A percentile compares a stretch with the other conserved stretches of the same genome.
Conservation (phyloP, 2,797 vertebrate species). For the Cryptoprocta ferox region DNA sequence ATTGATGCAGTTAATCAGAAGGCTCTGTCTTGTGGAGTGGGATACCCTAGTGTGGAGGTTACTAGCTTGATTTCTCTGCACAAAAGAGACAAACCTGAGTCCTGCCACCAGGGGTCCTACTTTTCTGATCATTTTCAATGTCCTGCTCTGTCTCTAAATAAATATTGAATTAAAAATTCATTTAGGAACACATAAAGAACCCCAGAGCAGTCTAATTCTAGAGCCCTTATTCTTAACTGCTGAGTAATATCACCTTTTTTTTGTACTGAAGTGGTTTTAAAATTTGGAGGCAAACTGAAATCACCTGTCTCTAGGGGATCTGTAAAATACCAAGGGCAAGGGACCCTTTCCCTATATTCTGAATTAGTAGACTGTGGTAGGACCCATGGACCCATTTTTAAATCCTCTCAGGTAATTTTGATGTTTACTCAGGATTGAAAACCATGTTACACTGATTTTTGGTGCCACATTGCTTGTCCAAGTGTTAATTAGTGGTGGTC, state of each 20-base stretch:
- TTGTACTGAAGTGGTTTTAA: constrained; percentile 19
- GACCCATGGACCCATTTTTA: background rate
- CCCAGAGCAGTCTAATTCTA: background rate
- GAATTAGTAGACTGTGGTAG: background rate
- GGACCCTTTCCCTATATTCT: background rate
- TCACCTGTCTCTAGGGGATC: background rate
- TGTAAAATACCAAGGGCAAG: background rate
- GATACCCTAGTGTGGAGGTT: background rate
- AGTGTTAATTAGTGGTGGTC: background rate
- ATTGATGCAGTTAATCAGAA: background rate
- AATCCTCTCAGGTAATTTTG: background rate
- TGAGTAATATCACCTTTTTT: background rate
- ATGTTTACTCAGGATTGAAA: background rate
- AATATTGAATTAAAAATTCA: background rate
- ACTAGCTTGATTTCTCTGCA: background rate
- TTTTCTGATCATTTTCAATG: background rate
- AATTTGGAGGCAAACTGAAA: background rate
- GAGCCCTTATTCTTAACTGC: background rate
- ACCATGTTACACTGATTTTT: background rate
- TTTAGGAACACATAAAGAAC: background rate
- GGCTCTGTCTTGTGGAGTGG: background rate
- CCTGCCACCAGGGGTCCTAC: background rate
- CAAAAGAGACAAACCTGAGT: background rate
- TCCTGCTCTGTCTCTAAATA: background rate
- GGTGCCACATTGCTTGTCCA: background rate